Conservation (phyloP, 2,113 vertebrate genomes). For the Chinchilla lanigera region DNA sequence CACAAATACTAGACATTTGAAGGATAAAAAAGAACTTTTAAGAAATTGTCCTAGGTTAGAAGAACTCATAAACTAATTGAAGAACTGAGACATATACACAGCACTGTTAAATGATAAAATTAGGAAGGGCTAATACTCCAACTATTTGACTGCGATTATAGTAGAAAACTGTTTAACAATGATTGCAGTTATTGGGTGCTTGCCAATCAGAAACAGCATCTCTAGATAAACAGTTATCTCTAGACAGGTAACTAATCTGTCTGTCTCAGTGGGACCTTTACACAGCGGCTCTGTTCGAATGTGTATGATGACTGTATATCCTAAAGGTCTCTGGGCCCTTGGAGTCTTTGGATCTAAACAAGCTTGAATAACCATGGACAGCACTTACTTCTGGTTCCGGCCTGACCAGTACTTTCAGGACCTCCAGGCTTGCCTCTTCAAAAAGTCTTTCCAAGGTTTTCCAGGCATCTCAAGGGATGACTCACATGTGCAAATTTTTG, state of each 20-base stretch:
- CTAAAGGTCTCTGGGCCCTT: background rate
- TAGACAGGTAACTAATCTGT: background rate
- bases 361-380: background rate
- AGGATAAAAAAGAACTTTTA: background rate
- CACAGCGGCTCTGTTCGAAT: background rate
- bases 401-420: background rate
- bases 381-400: background rate
- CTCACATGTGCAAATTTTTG: background rate
- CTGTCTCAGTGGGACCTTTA: background rate
- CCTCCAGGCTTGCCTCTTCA: background rate
- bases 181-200: background rate
- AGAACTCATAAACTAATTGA: background rate
- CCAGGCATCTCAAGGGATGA: background rate
- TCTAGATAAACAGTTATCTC: too few relatives aligned
- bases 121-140: background rate
- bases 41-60: background rate
- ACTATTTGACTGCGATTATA: background rate
- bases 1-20: background rate
- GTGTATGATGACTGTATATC: background rate
- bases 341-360: background rate
- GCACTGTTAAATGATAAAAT: background rate
- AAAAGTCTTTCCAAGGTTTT: background rate
- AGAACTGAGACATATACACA: background rate
- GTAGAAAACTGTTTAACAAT: background rate
- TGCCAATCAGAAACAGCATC: background rate